Base-by-base conservation (phyloP, 1,140 invertebrate genomes). In the Argopecten irradians region DNA sequence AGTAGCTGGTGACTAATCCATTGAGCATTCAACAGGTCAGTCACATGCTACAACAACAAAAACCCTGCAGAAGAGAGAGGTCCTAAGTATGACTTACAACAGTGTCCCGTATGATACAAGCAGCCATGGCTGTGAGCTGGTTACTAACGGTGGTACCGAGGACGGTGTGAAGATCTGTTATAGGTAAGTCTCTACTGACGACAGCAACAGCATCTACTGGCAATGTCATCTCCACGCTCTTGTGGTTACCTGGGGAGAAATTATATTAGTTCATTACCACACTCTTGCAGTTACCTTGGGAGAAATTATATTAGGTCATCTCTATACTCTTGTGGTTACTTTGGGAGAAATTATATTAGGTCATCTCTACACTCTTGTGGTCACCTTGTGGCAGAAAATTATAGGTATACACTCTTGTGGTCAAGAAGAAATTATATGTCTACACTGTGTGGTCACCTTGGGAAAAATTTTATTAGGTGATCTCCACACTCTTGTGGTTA, bases 151-250 rank as follows among this genome's bases (percentile, higher is more conserved):
- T 89, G 34, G 87, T 87, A 39, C 84, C 84, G 14, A 95, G 88
- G 19, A 90, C 36, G 14, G 84, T 14, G 8, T 85, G 83, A 19
- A 95, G 85, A 28, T 91, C 90, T 35, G 33, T 84, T 14, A 94
- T 28, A 9, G 86, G 55, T 32, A 89, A 83, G 32, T 83, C 89
- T 71, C 96, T 95, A 89, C 97, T 96, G 0, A 98, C 96, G 91
- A 98, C 96, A 1, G 97, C 97, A 90, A 98, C 94, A 8, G 97
- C 96, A 94, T 98, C 97, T 32, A 95, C n/a, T 22, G 92, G 92
- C n/a, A 95, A 43, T 13, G 82, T 87, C 9, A 94, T 71, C 2
- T 88, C 88, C 95, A 92, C 89, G 93, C 93, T 91, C 94, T 94
- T 89, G 94, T 95, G 88, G 93, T 91, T 92, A 91, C 96, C 97